Percentiles rank a stretch among this genome's conserved stretches.
Evolutionary conservation across 2,113 vertebrate species (phyloP).

Genomic region (Oncorhynchus clarkii): DNA sequence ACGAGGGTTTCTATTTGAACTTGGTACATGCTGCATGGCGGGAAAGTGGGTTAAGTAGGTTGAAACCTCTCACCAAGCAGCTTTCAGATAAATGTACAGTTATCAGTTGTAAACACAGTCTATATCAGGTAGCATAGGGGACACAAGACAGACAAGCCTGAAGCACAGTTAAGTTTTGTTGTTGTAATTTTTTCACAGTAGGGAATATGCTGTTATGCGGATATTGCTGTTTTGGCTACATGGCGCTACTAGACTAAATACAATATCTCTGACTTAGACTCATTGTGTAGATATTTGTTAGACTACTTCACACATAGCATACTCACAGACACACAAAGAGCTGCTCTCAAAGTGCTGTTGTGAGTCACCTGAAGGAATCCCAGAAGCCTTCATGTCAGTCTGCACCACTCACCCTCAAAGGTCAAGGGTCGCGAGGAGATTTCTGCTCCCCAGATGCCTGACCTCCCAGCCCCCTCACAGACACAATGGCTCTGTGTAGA

Average conservation of each 20-base stretch:
- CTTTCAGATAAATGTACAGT: conserved; percentile 46
- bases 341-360: neutral
- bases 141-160: too few species aligned
- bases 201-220: too few species aligned
- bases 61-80: conserved; percentile 43
- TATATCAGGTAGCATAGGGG: conserved; percentile 40
- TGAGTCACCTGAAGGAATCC: conserved; percentile 8
- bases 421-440: neutral
- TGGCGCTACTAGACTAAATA: too few species aligned
- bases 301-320: too few species aligned
- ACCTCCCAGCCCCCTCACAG: neutral
- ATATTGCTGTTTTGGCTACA: too few species aligned
- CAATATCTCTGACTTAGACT: too few species aligned
- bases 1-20: conserved; percentile 54
- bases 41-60: conserved; percentile 52
- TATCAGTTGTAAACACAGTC: conserved; percentile 63
- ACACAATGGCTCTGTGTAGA: neutral
- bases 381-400: conserved; percentile 3
- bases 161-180: too few species aligned
- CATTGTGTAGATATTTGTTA: too few species aligned
- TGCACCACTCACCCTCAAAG: neutral
- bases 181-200: too few species aligned
- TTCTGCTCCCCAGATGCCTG: neutral
- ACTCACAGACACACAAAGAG: too few species aligned
- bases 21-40: conserved; percentile 43